phyloP scores from a whole-genome alignment of 1,140 invertebrate genomes.

The Ganaspis sp. region DNA sequence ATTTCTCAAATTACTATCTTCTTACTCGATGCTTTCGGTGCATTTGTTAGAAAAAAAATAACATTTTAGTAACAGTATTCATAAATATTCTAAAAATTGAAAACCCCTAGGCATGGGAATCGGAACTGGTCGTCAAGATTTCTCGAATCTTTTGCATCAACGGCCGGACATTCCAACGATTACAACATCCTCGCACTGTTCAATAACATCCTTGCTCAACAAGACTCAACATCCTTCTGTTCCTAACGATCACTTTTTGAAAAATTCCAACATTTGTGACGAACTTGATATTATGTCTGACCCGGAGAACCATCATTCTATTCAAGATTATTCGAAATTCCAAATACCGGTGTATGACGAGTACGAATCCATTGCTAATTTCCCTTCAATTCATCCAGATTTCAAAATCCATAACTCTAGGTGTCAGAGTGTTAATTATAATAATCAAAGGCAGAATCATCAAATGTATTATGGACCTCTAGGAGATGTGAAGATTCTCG shows the following conservation, averaged over 20 bases:
- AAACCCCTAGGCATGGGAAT: conserved; percentile 42
- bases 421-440: conserved; percentile 43
- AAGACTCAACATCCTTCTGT: conserved; percentile 54
- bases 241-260: conserved; percentile 40
- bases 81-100: no score
- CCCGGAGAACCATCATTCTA: conserved; percentile 52
- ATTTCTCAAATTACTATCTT: no score
- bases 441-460: background rate
- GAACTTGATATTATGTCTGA: conserved; percentile 57
- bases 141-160: conserved; percentile 31
- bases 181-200: conserved; percentile 45
- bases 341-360: conserved; percentile 62
- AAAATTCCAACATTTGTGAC: conserved; percentile 44
- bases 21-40: no score
- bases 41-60: no score
- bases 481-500: conserved; percentile 57
- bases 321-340: conserved; percentile 56
- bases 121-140: conserved; percentile 53
- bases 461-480: background rate
- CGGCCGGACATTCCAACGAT: conserved; percentile 42
- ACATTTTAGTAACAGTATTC: no score
- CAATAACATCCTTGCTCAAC: conserved; percentile 49
- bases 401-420: conserved; percentile 52
- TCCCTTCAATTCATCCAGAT: conserved; percentile 53
- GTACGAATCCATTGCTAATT: conserved; percentile 50